These are phyloP conservation scores for Pipistrellus nathusii DNA, from an alignment of 2,797 vertebrate genomes.

Conservation along the genomic window DNA sequence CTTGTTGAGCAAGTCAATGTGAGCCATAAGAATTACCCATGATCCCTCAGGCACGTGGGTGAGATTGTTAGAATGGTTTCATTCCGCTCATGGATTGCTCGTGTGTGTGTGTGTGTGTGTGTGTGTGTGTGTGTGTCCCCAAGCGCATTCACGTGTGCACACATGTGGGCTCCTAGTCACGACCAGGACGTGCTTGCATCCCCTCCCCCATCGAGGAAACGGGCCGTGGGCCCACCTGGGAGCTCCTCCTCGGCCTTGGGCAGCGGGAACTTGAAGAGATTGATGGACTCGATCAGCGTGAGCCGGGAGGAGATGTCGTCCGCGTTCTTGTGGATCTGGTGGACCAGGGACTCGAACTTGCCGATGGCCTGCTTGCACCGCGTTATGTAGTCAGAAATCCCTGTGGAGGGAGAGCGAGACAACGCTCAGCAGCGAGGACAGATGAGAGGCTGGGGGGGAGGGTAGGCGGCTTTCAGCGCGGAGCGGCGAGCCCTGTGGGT, in stretches of 20 bases:
- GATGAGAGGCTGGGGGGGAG: too few relatives aligned
- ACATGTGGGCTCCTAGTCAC: background rate
- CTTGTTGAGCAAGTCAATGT: background rate
- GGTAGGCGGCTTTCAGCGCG: too few relatives aligned
- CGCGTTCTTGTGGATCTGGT: constrained; percentile 92
- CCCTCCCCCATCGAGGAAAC: background rate
- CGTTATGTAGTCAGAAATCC: constrained; percentile 91
- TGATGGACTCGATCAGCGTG: constrained; percentile 89
- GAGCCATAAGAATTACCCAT: background rate
- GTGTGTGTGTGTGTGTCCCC: too few relatives aligned
- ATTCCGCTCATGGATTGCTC: background rate
- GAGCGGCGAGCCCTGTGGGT: too few relatives aligned
- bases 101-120: too few relatives aligned
- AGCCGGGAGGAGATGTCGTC: constrained; percentile 91
- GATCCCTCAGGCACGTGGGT: background rate
- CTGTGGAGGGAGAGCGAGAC: constrained; percentile 82
- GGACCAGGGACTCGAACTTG: constrained; percentile 93
- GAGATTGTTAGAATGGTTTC: background rate
- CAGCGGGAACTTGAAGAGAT: constrained; percentile 91
- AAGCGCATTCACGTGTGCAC: background rate
- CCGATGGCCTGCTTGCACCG: constrained; percentile 88
- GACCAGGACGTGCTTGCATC: background rate
- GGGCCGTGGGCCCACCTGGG: constrained; percentile 89
- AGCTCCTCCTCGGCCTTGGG: constrained; percentile 83
- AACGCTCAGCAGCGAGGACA: background rate